These are phyloP conservation scores for Crotalus tigris DNA, from an alignment of 2,113 vertebrate species.

Conservation along the genomic window DNA sequence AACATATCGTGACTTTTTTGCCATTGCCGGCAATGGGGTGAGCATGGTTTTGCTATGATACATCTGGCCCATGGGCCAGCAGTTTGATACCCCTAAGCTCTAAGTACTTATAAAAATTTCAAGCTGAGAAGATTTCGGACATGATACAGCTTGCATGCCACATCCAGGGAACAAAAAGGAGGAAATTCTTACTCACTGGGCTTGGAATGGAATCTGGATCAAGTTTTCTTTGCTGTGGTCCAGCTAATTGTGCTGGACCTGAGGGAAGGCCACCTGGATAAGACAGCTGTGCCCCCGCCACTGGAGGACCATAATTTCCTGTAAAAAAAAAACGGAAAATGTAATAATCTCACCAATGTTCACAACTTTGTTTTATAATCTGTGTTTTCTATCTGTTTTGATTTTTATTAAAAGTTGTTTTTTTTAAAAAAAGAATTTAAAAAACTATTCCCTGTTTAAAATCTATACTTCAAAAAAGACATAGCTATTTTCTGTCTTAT, in stretches of 20 bases:
- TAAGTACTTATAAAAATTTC: neutral
- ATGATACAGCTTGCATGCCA: neutral
- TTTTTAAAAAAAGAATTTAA: neutral
- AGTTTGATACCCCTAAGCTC: neutral
- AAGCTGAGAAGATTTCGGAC: neutral
- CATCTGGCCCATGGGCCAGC: too few relatives aligned
- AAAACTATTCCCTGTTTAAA: neutral
- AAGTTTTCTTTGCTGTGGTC: constrained; percentile 87
- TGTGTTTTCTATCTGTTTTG: neutral
- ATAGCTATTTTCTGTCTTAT: neutral
- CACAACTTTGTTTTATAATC: neutral
- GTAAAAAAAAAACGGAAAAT: constrained; percentile 13
- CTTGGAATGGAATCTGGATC: constrained; percentile 91
- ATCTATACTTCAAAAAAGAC: neutral
- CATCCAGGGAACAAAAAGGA: neutral
- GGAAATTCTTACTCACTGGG: constrained; percentile 75
- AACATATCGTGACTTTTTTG: too few relatives aligned
- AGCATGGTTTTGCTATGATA: too few relatives aligned
- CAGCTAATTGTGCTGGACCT: constrained; percentile 71
- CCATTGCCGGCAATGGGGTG: too few relatives aligned
- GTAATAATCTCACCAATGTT: neutral
- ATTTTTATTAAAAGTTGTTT: neutral
- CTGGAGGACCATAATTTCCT: constrained; percentile 80
- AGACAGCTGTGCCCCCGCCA: constrained; percentile 76
- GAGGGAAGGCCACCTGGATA: constrained; percentile 80